Evolutionary conservation across 2,888 invertebrate species (phyloP).

Genomic region (Cheilosia grossa): DNA sequence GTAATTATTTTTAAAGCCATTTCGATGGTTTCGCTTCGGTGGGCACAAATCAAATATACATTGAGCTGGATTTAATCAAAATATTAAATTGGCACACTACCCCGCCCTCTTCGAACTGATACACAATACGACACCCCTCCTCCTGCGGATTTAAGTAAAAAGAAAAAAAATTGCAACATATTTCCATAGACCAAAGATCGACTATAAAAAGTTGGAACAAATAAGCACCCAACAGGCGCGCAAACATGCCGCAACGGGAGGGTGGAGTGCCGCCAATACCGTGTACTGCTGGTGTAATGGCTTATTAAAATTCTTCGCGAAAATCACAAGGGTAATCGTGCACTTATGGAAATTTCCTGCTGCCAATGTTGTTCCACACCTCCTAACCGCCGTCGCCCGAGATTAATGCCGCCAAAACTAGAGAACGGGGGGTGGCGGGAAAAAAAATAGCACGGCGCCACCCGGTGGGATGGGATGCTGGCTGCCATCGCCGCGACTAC

Average conservation of each 20-base stretch:
- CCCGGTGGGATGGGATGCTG: conserved; percentile 40
- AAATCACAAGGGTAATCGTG: conserved; percentile 75
- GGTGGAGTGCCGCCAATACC: conserved; percentile 7
- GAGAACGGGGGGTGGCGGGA: conserved; percentile 11
- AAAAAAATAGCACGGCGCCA: conserved; percentile 40
- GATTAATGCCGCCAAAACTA: conserved; percentile 58
- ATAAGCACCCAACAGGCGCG: conserved; percentile 27
- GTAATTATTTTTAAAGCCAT: conserved; percentile 46
- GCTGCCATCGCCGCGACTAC: conserved; percentile 48
- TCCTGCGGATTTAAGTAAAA: conserved; percentile 9
- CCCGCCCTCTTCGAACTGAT: conserved; percentile 66
- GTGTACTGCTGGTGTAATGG: conserved; percentile 65
- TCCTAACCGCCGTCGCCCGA: conserved; percentile 41
- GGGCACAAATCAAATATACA: conserved; percentile 57
- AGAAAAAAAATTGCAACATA: conserved; percentile 70
- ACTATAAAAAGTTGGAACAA: conserved; percentile 46
- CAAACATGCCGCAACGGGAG: conserved; percentile 41
- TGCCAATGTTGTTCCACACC: conserved; percentile 55
- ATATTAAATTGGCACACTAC: conserved; percentile 24
- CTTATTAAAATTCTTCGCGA: conserved; percentile 75
- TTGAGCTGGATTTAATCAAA: conserved; percentile 57
- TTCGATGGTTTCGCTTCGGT: conserved; percentile 51
- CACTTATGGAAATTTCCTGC: conserved; percentile 75
- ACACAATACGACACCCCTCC: conserved; percentile 55
- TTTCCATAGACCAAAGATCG: conserved; percentile 61